Evolutionary conservation across 2,113 vertebrate species (phyloP), one percentile per base, ranked within the genome.

Genomic region (Otolemur garnettii): DNA sequence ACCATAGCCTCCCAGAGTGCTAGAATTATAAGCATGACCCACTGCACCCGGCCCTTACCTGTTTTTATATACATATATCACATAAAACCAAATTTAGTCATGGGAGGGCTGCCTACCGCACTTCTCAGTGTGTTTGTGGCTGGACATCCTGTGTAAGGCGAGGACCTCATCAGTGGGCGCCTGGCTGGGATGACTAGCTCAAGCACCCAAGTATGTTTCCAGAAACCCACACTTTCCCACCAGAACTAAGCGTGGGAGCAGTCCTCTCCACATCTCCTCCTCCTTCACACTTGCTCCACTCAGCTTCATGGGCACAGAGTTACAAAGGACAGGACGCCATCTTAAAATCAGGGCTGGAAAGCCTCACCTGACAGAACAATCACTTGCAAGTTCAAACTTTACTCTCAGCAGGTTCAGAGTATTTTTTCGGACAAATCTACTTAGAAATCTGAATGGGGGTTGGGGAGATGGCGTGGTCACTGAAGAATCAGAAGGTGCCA

Each of bases 101-200:
- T 4, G 18, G 81, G 50, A 15, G 38, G 5, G 6, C 12, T 57
- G 60, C 22, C 33, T 17, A 45, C 68, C 5, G 2, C 12, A 12
- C 35, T 45, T 11, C 62, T 69, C 30, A 3, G 12, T 10, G 21
- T 1, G 6, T 18, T 45, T 1, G 5, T 4, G 0, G 33, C n/a
- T 19, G 45, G n/a, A 75, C 50, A 26, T 50, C 50, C 53, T 60
- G 80, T 24, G 12, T 4, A 80, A 71, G 59, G 28, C 38, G 55
- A 30, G 62, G 4, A 42, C 26, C 10, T 1, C 9, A 24, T 11
- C 26, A 81, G 45, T 2, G 5, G 50, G 18, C 19, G 3, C 21
- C 5, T 19, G 17, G 33, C 11, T 7, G 4, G 1, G 0, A 5
- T 12, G 60, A 13, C 28, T 26, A 12, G 42, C 15, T n/a, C 64